phyloP scores from a whole-genome alignment of 2,113 vertebrate genomes.

The Tautogolabrus adspersus region DNA sequence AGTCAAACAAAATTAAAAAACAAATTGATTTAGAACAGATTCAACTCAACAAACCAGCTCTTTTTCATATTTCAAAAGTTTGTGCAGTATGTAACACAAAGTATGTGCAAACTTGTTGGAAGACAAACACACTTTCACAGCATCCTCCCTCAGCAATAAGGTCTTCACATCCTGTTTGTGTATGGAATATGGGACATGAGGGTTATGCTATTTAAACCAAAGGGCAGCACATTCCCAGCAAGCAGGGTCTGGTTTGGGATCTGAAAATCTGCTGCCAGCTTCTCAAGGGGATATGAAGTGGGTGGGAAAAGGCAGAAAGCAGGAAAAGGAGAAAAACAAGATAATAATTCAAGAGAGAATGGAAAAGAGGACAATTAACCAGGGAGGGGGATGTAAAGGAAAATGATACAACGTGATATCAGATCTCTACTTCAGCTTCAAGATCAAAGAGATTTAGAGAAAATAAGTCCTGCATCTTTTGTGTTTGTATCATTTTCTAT shows the following conservation, averaged over 20 bases:
- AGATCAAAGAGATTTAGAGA: too few species aligned
- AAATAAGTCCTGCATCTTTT: too few species aligned
- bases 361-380: conserved; percentile 26
- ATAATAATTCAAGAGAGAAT: conserved; percentile 38
- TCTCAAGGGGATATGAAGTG: conserved; percentile 64
- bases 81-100: background rate
- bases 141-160: conserved; percentile 73
- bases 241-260: conserved; percentile 62
- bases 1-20: background rate
- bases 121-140: conserved; percentile 70
- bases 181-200: conserved; percentile 72
- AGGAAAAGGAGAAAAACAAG: conserved; percentile 52
- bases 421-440: background rate
- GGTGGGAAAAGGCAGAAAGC: conserved; percentile 58
- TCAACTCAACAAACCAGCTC: background rate
- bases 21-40: background rate
- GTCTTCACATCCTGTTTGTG: conserved; percentile 81
- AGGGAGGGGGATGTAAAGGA: background rate
- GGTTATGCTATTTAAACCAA: conserved; percentile 80
- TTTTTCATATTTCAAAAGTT: background rate
- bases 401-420: background rate
- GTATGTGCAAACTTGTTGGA: conserved; percentile 25
- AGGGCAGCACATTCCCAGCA: conserved; percentile 84
- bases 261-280: conserved; percentile 61
- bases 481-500: too few species aligned